Conservation (phyloP, 2,113 vertebrate species). For the Carassius gibelio region DNA sequence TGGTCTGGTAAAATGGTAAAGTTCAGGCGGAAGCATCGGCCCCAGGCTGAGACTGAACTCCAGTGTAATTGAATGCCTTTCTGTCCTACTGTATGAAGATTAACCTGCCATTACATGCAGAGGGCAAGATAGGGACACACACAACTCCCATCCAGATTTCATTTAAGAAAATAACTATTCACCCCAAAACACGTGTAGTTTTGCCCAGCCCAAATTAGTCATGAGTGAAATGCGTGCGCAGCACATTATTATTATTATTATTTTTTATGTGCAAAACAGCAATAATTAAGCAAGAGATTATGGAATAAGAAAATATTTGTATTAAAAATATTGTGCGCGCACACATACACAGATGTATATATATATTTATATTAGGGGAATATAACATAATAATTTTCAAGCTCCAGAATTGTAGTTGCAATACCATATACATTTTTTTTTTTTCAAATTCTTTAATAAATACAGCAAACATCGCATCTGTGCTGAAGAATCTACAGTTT, state of each 20-base stretch:
- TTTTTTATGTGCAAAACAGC: too few species aligned
- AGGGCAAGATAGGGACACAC: not conserved
- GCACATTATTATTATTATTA: not conserved
- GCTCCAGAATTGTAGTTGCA: not conserved
- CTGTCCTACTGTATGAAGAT: constrained; percentile 12
- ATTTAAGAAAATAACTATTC: not conserved
- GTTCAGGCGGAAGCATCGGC: constrained; percentile 8
- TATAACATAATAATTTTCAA: too few species aligned
- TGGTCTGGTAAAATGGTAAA: constrained; percentile 25
- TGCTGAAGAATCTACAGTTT: constrained; percentile 20
- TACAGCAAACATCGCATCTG: not conserved
- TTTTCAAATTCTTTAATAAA: not conserved
- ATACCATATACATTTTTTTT: not conserved
- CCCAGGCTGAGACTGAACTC: constrained; percentile 27
- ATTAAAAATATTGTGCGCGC: not conserved
- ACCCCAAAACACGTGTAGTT: not conserved
- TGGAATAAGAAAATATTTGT: not conserved
- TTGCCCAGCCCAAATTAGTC: not conserved
- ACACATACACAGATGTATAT: too few species aligned
- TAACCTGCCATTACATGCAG: not conserved
- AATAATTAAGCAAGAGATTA: not conserved
- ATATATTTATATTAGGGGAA: too few species aligned
- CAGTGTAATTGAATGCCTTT: not conserved
- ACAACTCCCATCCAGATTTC: not conserved
- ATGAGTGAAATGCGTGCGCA: not conserved